These are phyloP conservation scores for Xiphophorus birchmanni DNA, from an alignment of 2,797 vertebrate species.

Conservation along the genomic window DNA sequence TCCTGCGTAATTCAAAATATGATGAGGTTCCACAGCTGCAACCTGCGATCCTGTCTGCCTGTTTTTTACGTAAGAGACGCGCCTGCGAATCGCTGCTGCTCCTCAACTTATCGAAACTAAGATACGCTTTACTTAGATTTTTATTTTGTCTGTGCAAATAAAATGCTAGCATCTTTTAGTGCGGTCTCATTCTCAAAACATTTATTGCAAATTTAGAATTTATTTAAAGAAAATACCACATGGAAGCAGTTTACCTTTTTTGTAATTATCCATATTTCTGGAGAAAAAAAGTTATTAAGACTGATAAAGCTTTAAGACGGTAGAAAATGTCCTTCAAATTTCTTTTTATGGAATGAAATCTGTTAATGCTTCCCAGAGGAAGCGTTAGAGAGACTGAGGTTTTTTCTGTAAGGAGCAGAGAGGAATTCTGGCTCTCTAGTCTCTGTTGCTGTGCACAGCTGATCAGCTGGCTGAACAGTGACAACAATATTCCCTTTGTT, in stretches of 20 bases:
- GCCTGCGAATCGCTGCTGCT: constrained; percentile 8
- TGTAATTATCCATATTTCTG: background rate
- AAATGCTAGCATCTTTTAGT: background rate
- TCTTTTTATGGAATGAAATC: background rate
- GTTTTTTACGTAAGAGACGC: constrained; percentile 45
- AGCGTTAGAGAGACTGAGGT: background rate
- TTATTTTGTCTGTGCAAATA: background rate
- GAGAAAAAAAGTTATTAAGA: background rate
- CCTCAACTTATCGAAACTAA: constrained; percentile 19
- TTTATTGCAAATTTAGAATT: background rate
- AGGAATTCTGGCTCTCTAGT: background rate
- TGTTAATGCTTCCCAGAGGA: background rate
- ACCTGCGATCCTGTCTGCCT: constrained; percentile 58
- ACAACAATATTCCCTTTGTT: background rate
- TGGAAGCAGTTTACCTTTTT: background rate
- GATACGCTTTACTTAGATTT: background rate
- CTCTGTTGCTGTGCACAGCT: background rate
- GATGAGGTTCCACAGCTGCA: constrained; percentile 64
- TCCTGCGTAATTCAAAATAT: constrained; percentile 55
- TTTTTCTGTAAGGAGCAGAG: background rate
- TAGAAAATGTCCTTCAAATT: background rate
- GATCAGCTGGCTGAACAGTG: background rate
- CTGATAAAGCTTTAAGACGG: background rate
- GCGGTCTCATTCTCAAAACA: background rate
- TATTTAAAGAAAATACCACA: background rate